Conservation (phyloP, 2,113 vertebrate genomes). For the Pygoscelis antarcticus region DNA sequence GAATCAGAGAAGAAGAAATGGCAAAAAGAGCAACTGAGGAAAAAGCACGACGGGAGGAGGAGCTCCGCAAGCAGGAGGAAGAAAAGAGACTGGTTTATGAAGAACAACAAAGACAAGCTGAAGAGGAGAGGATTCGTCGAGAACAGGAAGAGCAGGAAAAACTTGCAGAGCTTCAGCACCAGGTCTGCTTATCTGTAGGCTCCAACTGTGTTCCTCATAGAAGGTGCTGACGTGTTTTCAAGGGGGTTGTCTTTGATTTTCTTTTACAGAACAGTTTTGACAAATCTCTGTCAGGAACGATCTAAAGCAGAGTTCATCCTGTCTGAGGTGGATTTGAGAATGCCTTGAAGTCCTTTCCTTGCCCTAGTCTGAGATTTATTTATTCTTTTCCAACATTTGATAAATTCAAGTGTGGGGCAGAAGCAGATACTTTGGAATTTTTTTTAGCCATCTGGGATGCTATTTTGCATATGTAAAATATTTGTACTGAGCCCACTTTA, state of each 20-base stretch:
- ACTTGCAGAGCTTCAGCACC: constrained; percentile 78
- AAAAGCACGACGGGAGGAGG: constrained; percentile 61
- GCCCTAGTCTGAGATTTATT: background rate
- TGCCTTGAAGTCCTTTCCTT: background rate
- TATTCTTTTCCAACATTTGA: background rate
- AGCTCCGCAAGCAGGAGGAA: constrained; percentile 73
- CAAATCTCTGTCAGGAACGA: background rate
- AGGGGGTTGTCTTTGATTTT: background rate
- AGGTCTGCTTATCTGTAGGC: constrained; percentile 69
- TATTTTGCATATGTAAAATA: background rate
- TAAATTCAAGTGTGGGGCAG: background rate
- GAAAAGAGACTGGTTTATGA: constrained; percentile 72
- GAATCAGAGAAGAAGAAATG: constrained; percentile 80
- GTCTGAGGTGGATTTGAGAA: background rate
- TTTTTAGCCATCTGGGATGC: background rate
- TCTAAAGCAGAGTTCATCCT: background rate
- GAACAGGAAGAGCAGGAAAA: constrained; percentile 82
- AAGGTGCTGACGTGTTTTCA: background rate
- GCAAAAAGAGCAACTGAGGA: constrained; percentile 74
- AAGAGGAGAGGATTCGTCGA: constrained; percentile 72
- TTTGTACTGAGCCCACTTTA: background rate
- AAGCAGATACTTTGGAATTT: background rate
- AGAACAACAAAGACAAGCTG: constrained; percentile 72
- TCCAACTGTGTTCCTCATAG: background rate
- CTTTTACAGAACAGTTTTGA: background rate